A percentile compares a stretch with the other conserved stretches of the same genome.
Evolutionary conservation across 2,113 vertebrate species (phyloP).

Genomic region (Terrapene triunguis): DNA sequence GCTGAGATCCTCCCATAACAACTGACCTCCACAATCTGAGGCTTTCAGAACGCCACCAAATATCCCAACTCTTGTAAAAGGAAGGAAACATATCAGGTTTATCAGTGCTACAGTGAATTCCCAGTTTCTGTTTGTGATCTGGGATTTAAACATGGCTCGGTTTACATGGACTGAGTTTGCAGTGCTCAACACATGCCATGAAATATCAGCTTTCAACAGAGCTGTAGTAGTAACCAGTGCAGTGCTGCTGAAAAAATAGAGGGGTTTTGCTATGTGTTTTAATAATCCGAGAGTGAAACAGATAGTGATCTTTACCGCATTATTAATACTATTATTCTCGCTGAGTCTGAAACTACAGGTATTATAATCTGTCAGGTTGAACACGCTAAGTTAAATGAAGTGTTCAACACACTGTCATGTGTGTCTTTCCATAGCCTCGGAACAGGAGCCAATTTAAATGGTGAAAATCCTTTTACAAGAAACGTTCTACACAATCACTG

Average conservation of each 20-base stretch:
- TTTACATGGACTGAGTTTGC: not conserved
- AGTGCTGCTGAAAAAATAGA: not conserved
- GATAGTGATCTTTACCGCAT: not conserved
- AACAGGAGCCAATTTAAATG: slow-evolving; percentile 67
- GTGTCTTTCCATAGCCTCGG: slow-evolving; percentile 47
- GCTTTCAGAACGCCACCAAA: not conserved
- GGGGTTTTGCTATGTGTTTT: not conserved
- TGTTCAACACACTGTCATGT: slow-evolving; percentile 1
- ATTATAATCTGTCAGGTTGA: not conserved
- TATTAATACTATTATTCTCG: not conserved
- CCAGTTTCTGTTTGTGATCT: not conserved
- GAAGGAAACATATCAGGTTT: not conserved
- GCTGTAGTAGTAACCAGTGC: not conserved
- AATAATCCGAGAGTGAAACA: not conserved
- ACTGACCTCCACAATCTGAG: slow-evolving; percentile 16
- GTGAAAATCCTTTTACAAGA: slow-evolving; percentile 65
- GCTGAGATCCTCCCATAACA: not conserved
- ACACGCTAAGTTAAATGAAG: slow-evolving; percentile 13
- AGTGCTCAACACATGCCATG: not conserved
- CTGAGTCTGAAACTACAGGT: not conserved
- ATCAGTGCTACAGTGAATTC: not conserved
- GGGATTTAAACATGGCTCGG: not conserved
- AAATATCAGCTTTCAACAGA: slow-evolving; percentile 9
- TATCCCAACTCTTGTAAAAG: not conserved
- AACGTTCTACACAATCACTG: slow-evolving; percentile 53